phyloP scores from a whole-genome alignment of 2,113 vertebrate species.

The Ellobius talpinus region DNA sequence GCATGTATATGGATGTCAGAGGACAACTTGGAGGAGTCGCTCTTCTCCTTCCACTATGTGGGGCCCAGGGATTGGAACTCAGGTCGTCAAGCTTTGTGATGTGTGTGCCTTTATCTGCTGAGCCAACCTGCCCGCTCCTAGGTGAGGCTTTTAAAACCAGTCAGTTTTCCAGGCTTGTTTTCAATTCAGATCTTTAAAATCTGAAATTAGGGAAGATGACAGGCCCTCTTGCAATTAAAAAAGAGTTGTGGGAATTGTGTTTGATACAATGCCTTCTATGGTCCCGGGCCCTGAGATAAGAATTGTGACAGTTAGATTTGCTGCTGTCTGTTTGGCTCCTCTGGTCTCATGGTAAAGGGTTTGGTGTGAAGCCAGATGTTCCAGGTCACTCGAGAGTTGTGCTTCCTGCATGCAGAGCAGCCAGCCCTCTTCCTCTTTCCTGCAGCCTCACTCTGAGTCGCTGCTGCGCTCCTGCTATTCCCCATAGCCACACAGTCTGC shows the following conservation, averaged over 20 bases:
- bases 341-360: neutral
- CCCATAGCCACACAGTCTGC: neutral
- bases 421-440: neutral
- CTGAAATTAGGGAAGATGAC: neutral
- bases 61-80: neutral
- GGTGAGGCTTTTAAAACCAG: neutral
- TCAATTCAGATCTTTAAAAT: slow-evolving; percentile 53
- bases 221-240: neutral
- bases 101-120: neutral
- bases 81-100: neutral
- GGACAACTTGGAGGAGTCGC: neutral
- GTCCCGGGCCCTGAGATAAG: neutral
- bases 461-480: neutral
- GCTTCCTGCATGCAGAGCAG: neutral
- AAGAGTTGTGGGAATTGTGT: neutral
- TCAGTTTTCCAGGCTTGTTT: slow-evolving; percentile 56
- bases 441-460: neutral
- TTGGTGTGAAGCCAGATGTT: neutral
- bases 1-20: neutral
- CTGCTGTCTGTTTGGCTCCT: neutral
- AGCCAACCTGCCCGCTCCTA: neutral
- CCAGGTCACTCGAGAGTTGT: neutral
- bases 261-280: neutral
- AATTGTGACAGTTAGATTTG: neutral
- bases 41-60: neutral